Conservation (phyloP, 2,113 vertebrate genomes). For the Tyrannus savana region DNA sequence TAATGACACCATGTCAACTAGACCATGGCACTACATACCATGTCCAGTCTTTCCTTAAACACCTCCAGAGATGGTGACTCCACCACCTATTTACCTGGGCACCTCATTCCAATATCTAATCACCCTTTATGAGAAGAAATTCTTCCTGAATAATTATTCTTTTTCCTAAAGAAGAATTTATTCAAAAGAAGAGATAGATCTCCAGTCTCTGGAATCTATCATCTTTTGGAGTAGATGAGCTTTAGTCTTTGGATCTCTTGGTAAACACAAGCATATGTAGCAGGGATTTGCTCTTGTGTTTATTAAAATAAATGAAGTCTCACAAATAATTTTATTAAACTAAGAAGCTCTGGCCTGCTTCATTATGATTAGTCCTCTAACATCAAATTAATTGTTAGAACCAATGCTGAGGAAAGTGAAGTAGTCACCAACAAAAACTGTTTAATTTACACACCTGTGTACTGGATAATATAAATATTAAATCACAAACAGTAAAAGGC, state of each 20-base stretch:
- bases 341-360: neutral
- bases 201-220: neutral
- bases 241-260: neutral
- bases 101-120: neutral
- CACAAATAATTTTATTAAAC: neutral
- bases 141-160: neutral
- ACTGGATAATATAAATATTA: neutral
- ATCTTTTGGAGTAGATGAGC: neutral
- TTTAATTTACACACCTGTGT: neutral
- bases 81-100: fast-evolving
- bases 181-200: neutral
- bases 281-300: neutral
- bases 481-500: neutral
- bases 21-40: neutral
- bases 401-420: neutral
- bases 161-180: neutral
- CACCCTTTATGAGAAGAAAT: neutral
- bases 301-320: constrained; percentile 5
- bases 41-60: fast-evolving
- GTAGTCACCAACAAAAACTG: neutral
- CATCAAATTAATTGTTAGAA: constrained; percentile 41
- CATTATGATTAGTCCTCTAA: neutral
- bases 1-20: neutral
- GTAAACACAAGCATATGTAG: neutral
- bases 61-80: neutral